phyloP scores from a whole-genome alignment of 1,140 invertebrate genomes.

The Leptinotarsa texana region DNA sequence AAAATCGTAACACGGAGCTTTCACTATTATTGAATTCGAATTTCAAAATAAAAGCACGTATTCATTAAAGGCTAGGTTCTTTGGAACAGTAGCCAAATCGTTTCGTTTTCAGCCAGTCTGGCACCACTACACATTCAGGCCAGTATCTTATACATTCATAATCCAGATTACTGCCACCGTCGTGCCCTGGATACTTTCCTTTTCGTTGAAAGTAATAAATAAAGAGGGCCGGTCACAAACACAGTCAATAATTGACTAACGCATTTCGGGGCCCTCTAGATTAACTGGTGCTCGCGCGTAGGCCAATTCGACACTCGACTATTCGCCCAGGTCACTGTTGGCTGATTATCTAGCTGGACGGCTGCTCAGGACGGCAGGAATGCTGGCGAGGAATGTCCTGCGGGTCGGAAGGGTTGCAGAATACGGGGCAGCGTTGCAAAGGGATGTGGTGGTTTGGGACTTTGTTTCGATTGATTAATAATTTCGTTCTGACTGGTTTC shows the following conservation, averaged over 20 bases:
- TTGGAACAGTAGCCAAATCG: too few relatives aligned
- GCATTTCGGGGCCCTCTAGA: conserved; percentile 17
- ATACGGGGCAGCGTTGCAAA: neutral
- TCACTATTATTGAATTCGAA: too few relatives aligned
- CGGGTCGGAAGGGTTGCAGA: neutral
- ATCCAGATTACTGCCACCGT: neutral
- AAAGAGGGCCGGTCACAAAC: conserved; percentile 23
- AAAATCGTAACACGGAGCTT: too few relatives aligned
- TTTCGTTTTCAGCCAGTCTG: too few relatives aligned
- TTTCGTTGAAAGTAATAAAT: conserved; percentile 17
- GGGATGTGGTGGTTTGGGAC: neutral
- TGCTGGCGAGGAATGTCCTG: conserved; percentile 11
- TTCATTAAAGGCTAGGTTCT: too few relatives aligned
- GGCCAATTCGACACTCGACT: neutral
- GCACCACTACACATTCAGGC: too few relatives aligned
- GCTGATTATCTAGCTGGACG: conserved; percentile 10
- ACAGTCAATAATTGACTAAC: conserved; percentile 26
- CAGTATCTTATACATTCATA: neutral
- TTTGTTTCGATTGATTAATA: neutral
- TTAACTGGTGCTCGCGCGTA: conserved; percentile 17
- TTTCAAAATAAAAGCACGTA: too few relatives aligned
- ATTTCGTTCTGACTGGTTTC: too few relatives aligned
- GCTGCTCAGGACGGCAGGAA: conserved; percentile 13
- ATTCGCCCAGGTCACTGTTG: neutral
- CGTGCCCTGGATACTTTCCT: neutral